Evolutionary conservation across 2,888 invertebrate genomes (phyloP).

Genomic region (Calameuta filiformis): DNA sequence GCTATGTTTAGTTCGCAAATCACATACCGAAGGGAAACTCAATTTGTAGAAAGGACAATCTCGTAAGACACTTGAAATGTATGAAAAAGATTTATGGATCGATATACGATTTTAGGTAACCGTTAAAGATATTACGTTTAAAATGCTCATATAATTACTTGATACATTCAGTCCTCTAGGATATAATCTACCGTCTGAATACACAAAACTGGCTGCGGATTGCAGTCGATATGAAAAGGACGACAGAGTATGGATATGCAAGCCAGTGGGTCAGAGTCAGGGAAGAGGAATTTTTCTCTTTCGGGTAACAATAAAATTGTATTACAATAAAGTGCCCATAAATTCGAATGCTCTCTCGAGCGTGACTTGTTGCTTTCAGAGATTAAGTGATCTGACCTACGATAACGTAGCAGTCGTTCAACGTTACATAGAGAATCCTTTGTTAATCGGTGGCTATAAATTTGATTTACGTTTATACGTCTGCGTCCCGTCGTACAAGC

Average conservation of each 20-base stretch:
- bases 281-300: constrained; percentile 87
- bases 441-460: constrained; percentile 88
- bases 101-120: constrained; percentile 86
- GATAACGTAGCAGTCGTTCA: constrained; percentile 85
- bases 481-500: constrained; percentile 87
- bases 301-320: constrained; percentile 68
- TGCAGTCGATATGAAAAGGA: constrained; percentile 71
- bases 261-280: constrained; percentile 87
- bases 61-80: constrained; percentile 81
- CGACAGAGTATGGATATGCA: constrained; percentile 83
- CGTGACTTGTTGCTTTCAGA: constrained; percentile 68
- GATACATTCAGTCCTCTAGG: constrained; percentile 75
- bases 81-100: constrained; percentile 85
- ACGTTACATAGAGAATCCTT: constrained; percentile 81
- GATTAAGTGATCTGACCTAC: constrained; percentile 81
- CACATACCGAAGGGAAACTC: constrained; percentile 86
- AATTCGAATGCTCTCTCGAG: not conserved
- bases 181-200: constrained; percentile 85
- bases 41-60: constrained; percentile 86
- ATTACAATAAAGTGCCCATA: not conserved
- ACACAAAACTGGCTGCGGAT: constrained; percentile 84
- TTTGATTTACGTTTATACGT: constrained; percentile 93
- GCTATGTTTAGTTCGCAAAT: constrained; percentile 75
- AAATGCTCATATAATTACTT: not conserved
- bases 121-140: constrained; percentile 3